These are phyloP conservation scores for Paguma larvata DNA, from an alignment of 2,797 vertebrate genomes.

Conservation along the genomic window DNA sequence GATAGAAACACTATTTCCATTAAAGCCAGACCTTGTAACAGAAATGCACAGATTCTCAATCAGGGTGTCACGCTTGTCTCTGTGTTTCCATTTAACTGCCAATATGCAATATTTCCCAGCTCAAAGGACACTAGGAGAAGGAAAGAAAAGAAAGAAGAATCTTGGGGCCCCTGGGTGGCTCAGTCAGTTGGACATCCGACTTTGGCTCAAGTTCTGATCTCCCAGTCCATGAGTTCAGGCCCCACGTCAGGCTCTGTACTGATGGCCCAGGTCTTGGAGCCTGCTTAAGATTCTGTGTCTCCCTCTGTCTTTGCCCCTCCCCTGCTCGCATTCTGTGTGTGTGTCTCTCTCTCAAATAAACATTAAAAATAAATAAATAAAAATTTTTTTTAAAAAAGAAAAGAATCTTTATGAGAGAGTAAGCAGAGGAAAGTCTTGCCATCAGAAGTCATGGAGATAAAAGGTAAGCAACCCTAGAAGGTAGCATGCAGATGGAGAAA, in stretches of 20 bases:
- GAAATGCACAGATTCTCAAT: not conserved
- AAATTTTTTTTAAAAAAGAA: not conserved
- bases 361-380: too few species aligned
- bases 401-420: constrained; percentile 35
- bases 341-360: too few species aligned
- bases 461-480: not conserved
- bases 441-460: not conserved
- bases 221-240: too few species aligned
- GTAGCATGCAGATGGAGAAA: not conserved
- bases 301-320: too few species aligned
- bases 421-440: constrained; percentile 52
- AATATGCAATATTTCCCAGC: not conserved
- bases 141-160: constrained; percentile 29
- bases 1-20: not conserved
- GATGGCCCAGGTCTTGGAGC: too few species aligned
- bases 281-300: too few species aligned
- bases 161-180: not conserved
- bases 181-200: too few species aligned
- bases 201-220: too few species aligned
- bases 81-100: not conserved
- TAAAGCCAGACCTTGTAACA: not conserved
- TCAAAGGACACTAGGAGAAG: constrained; percentile 47
- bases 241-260: too few species aligned
- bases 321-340: too few species aligned
- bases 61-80: not conserved